Conservation (phyloP, 2,797 vertebrate genomes). For the Clarias laeviceps region DNA sequence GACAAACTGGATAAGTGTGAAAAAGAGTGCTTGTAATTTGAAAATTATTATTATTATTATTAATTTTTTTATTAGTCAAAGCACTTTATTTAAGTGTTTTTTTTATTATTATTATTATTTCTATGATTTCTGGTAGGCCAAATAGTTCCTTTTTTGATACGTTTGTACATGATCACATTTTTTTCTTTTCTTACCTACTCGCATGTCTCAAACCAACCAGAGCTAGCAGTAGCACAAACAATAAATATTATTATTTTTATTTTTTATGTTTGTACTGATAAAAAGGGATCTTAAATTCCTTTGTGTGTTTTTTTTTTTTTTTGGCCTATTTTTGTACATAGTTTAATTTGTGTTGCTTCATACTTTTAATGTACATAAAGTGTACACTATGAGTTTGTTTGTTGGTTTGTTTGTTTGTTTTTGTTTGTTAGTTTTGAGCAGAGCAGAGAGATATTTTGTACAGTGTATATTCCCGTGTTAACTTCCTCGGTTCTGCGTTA, state of each 20-base stretch:
- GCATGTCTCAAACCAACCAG: constrained; percentile 44
- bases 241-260: background rate
- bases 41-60: constrained; percentile 9
- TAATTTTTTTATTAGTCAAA: constrained; percentile 24
- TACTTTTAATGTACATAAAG: constrained; percentile 59
- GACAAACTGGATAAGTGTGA: constrained; percentile 15
- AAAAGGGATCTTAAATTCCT: constrained; percentile 30
- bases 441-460: constrained; percentile 57
- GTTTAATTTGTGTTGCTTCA: constrained; percentile 30
- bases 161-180: constrained; percentile 42
- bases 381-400: constrained; percentile 35
- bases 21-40: constrained; percentile 13
- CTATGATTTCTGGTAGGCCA: constrained; percentile 26
- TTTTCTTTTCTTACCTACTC: constrained; percentile 16
- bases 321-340: constrained; percentile 57
- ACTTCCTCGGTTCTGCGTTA: constrained; percentile 44
- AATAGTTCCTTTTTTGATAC: constrained; percentile 32
- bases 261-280: constrained; percentile 38
- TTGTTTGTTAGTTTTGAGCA: constrained; percentile 1
- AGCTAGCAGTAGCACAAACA: constrained; percentile 49
- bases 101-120: background rate
- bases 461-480: constrained; percentile 70
- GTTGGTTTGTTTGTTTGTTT: background rate
- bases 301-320: background rate
- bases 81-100: constrained; percentile 41